Evolutionary conservation across 2,797 vertebrate species (phyloP).

Genomic region (Microctenopoma stevenorrisi): DNA sequence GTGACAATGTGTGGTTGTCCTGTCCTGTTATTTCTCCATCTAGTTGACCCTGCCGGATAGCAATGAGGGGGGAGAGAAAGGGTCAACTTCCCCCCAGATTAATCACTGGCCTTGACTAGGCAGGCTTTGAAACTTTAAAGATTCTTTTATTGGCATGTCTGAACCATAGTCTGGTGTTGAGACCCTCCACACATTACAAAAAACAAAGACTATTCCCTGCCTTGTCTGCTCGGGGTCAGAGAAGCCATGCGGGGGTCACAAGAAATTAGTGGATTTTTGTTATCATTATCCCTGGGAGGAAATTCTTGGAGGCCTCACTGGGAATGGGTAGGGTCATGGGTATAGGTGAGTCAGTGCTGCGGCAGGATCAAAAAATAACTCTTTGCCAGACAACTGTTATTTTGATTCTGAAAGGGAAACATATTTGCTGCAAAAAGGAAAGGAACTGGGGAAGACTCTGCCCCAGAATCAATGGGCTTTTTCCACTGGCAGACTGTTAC

Average conservation of each 20-base stretch:
- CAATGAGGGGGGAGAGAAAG: constrained; percentile 38
- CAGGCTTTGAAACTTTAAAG: constrained; percentile 71
- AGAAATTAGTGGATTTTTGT: constrained; percentile 76
- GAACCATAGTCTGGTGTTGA: constrained; percentile 36
- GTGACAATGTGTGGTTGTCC: constrained; percentile 59
- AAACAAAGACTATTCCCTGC: constrained; percentile 48
- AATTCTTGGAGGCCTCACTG: constrained; percentile 65
- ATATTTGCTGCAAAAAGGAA: constrained; percentile 56
- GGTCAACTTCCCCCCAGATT: constrained; percentile 63
- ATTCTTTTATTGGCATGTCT: constrained; percentile 53
- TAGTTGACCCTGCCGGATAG: constrained; percentile 50
- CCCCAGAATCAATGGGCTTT: constrained; percentile 43
- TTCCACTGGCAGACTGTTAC: constrained; percentile 58
- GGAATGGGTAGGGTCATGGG: constrained; percentile 44
- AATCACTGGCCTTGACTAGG: constrained; percentile 67
- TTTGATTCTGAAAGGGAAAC: constrained; percentile 70
- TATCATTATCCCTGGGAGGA: constrained; percentile 73
- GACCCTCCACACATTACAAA: constrained; percentile 47
- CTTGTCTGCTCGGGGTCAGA: constrained; percentile 58
- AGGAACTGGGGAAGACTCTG: constrained; percentile 51
- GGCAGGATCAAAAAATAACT: constrained; percentile 69
- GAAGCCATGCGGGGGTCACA: constrained; percentile 63
- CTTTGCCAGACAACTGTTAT: constrained; percentile 62
- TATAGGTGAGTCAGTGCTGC: constrained; percentile 63
- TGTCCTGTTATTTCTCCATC: constrained; percentile 66